These are phyloP conservation scores for Nemotelus nigrinus DNA, from an alignment of 2,888 invertebrate species.

Conservation along the genomic window DNA sequence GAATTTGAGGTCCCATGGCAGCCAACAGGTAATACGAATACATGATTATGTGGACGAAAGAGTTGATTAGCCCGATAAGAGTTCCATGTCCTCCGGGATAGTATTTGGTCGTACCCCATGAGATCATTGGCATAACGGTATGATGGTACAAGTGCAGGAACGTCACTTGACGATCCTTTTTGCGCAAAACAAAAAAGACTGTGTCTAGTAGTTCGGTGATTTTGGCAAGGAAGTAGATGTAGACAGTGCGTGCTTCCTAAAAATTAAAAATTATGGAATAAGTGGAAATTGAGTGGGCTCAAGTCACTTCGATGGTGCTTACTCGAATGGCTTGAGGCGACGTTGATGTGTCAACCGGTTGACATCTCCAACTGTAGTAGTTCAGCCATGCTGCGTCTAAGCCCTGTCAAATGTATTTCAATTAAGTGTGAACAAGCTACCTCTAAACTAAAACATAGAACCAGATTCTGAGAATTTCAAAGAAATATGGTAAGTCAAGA, in stretches of 20 bases:
- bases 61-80: slow-evolving; percentile 84
- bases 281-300: neutral
- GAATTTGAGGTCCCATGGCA: slow-evolving; percentile 86
- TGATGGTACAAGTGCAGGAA: slow-evolving; percentile 94
- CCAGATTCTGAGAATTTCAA: no score
- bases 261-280: slow-evolving; percentile 35
- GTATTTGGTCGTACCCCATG: slow-evolving; percentile 93
- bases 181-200: slow-evolving; percentile 91
- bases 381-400: slow-evolving; percentile 80
- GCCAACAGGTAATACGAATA: slow-evolving; percentile 91
- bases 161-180: slow-evolving; percentile 89
- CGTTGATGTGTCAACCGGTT: slow-evolving; percentile 87
- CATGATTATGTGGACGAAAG: slow-evolving; percentile 95
- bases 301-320: slow-evolving; percentile 58
- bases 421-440: neutral
- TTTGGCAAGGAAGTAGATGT: slow-evolving; percentile 89
- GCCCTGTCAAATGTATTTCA: slow-evolving; percentile 68
- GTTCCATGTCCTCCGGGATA: slow-evolving; percentile 90
- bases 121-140: slow-evolving; percentile 92
- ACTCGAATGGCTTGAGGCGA: slow-evolving; percentile 82
- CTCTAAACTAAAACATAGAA: no score
- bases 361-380: slow-evolving; percentile 89
- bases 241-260: slow-evolving; percentile 77
- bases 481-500: no score
- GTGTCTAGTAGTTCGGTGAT: slow-evolving; percentile 91